phyloP scores from a whole-genome alignment of 2,888 invertebrate genomes.

The Eubasilissa splendida region DNA sequence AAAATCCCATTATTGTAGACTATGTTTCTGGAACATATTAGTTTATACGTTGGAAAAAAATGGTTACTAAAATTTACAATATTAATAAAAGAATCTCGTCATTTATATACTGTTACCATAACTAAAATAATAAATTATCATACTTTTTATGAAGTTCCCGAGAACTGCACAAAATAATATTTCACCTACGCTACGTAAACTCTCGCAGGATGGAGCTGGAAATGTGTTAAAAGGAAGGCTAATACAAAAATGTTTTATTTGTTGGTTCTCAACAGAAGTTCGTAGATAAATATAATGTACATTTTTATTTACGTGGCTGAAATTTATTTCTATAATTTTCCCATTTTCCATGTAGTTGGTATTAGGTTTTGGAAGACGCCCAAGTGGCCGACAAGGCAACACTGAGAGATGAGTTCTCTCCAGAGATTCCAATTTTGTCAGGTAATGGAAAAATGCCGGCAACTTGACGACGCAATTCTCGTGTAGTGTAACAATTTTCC shows the following conservation, averaged over 20 bases:
- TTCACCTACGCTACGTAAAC: no score
- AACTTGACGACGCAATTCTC: slow-evolving; percentile 51
- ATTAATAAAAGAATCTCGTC: no score
- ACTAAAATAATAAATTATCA: no score
- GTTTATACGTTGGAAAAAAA: no score
- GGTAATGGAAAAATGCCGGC: slow-evolving; percentile 56
- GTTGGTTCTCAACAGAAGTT: background rate
- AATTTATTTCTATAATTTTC: background rate
- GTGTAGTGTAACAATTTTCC: slow-evolving; percentile 44
- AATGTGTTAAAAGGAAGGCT: background rate
- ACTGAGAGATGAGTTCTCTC: slow-evolving; percentile 24
- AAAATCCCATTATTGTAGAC: slow-evolving; percentile 8
- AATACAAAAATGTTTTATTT: background rate
- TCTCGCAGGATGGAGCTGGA: no score
- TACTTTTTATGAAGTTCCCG: no score
- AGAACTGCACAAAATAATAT: no score
- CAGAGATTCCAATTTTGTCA: slow-evolving; percentile 53
- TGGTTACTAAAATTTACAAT: no score
- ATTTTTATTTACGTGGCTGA: background rate
- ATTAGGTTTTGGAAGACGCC: slow-evolving; percentile 6
- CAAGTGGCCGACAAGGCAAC: slow-evolving; percentile 10
- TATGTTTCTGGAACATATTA: background rate
- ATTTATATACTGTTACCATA: no score
- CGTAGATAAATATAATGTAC: background rate
- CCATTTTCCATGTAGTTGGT: background rate